phyloP scores from a whole-genome alignment of 1,140 invertebrate species.

The Carposina sasakii region DNA sequence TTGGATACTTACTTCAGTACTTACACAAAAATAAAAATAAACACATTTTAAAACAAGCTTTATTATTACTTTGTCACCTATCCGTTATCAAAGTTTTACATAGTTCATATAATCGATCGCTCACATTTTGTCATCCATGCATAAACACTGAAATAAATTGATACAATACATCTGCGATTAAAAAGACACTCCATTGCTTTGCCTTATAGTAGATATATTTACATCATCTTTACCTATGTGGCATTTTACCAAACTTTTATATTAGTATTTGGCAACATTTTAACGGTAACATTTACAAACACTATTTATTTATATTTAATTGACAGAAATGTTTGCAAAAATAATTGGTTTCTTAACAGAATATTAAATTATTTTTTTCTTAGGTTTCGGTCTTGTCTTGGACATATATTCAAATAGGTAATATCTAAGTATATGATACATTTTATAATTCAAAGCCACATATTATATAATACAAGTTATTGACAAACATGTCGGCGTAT shows the following conservation, averaged over 20 bases:
- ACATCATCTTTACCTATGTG: slow-evolving; percentile 56
- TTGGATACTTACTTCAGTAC: no score
- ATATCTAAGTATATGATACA: no score
- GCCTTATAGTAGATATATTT: slow-evolving; percentile 62
- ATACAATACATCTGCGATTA: slow-evolving; percentile 52
- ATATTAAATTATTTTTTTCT: no score
- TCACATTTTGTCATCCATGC: no score
- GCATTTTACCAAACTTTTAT: slow-evolving; percentile 51
- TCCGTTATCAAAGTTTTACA: slow-evolving; percentile 43
- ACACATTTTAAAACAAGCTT: slow-evolving; percentile 69
- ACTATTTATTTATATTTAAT: slow-evolving; percentile 51
- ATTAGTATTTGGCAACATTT: slow-evolving; percentile 65
- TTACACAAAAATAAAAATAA: no score
- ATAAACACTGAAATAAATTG: no score
- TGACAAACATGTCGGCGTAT: no score
- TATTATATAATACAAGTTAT: no score
- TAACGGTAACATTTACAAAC: slow-evolving; percentile 54
- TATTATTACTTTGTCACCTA: slow-evolving; percentile 62
- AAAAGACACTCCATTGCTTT: slow-evolving; percentile 55
- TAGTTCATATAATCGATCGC: slow-evolving; percentile 37
- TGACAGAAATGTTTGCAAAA: slow-evolving; percentile 54
- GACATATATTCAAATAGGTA: no score
- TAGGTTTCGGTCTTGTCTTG: no score
- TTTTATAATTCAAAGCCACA: no score
- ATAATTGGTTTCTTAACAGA: not conserved